These are phyloP conservation scores for Muraenolepis orangiensis DNA, from an alignment of 2,797 vertebrate genomes.

Conservation along the genomic window DNA sequence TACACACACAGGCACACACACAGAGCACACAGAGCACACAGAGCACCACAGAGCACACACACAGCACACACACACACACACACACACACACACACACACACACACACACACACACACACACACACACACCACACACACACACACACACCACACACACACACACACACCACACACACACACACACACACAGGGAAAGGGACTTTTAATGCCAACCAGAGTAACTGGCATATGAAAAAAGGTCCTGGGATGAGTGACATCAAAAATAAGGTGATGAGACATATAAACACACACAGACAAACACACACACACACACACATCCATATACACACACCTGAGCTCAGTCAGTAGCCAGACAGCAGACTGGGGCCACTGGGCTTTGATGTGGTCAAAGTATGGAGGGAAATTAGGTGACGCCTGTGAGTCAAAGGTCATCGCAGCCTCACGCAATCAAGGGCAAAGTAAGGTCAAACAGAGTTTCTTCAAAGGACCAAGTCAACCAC, in stretches of 20 bases:
- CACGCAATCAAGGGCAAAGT: constrained; percentile 13
- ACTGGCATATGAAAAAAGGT: constrained; percentile 66
- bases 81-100: background rate
- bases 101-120: constrained; percentile 11
- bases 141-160: background rate
- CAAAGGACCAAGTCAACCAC: constrained; percentile 37
- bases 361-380: constrained; percentile 53
- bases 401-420: constrained; percentile 47
- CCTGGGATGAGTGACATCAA: constrained; percentile 59
- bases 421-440: constrained; percentile 57
- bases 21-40: background rate
- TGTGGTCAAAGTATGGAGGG: constrained; percentile 40
- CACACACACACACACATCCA: background rate
- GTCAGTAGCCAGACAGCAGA: constrained; percentile 1
- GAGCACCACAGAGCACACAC: background rate
- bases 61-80: background rate
- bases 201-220: constrained; percentile 61
- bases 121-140: background rate
- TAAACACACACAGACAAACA: constrained; percentile 25
- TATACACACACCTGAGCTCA: background rate
- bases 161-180: background rate
- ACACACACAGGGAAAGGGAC: constrained; percentile 35
- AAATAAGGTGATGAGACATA: constrained; percentile 50
- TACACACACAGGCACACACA: background rate
- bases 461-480: constrained; percentile 30